phyloP scores from a whole-genome alignment of 1,140 invertebrate genomes.

The Geopemphigus sp. region DNA sequence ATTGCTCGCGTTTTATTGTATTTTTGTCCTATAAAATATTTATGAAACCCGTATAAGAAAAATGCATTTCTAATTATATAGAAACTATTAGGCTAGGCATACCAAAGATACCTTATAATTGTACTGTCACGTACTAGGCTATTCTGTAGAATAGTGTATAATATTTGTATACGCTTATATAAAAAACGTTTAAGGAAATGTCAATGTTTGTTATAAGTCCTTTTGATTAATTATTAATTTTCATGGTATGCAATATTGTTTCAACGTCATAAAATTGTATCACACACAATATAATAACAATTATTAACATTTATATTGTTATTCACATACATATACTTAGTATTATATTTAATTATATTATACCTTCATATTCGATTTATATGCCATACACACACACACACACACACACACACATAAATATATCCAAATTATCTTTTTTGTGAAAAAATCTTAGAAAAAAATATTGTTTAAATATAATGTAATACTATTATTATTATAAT shows the following conservation, averaged over 20 bases:
- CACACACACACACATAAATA: too few relatives aligned
- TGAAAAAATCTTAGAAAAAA: too few relatives aligned
- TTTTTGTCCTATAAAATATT: conserved; percentile 5
- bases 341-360: background rate
- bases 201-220: background rate
- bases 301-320: background rate
- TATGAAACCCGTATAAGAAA: background rate
- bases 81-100: conserved; percentile 10
- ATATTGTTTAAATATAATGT: background rate
- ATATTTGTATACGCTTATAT: background rate
- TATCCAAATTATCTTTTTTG: too few relatives aligned
- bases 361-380: background rate
- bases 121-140: background rate
- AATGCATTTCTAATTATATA: background rate
- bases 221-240: background rate
- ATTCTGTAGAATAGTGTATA: background rate
- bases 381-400: too few relatives aligned
- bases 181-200: background rate
- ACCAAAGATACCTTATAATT: conserved; percentile 5
- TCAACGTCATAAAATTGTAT: background rate
- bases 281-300: too few relatives aligned
- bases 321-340: background rate
- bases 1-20: background rate
- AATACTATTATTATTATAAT: background rate
- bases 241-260: background rate